Base-by-base conservation (phyloP, 2,888 invertebrate species). In the Pyrrhosoma nymphula region DNA sequence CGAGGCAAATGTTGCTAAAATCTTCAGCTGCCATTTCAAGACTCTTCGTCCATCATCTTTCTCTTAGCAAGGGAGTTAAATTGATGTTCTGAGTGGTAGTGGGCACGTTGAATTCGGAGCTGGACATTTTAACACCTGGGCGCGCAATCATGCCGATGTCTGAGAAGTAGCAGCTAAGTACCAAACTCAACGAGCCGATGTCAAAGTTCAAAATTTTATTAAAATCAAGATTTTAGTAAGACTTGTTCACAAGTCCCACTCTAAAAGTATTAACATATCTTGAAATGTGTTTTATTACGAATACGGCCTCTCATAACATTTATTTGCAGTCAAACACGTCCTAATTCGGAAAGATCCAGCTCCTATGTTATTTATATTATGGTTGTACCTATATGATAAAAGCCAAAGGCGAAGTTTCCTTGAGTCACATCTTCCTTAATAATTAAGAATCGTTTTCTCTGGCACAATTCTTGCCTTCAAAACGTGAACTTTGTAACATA, bases 171-270 rank as follows among this genome's bases (percentile, higher is more conserved):
- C 30, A 82, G n/a, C 82, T 14, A 18, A 82, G 35, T 16, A 35
- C 30, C 10, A 82, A 82, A 82, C 82, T 35, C 18, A 82, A 35
- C 30, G 10, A 69, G 3, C n/a, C 0, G 12, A 30, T 35, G 82
- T 82, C 82, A 82, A 69, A 82, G 82, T 82, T 82, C 69, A 69
- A 69, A 69, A 69, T 69, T 82, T 30, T 82, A 35, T 82, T 82
- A 35, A 82, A 35, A 35, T 18, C 23, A n/a, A 18, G 18, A 18
- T 35, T 82, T 82, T 35, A 82, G 82, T n/a, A 6, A 35, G 35
- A 10, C 82, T 30, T 16, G 6, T 82, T 82, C 82, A 82, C 82
- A 82, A 82, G 35, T 82, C n/a, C 35, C 14, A 82, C 35, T 82
- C 82, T 8, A 82, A 82, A 82, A 8, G n/a, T 26, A 82, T 35